These are phyloP conservation scores for Diceros bicornis DNA, from an alignment of 2,797 vertebrate genomes.

Conservation along the genomic window DNA sequence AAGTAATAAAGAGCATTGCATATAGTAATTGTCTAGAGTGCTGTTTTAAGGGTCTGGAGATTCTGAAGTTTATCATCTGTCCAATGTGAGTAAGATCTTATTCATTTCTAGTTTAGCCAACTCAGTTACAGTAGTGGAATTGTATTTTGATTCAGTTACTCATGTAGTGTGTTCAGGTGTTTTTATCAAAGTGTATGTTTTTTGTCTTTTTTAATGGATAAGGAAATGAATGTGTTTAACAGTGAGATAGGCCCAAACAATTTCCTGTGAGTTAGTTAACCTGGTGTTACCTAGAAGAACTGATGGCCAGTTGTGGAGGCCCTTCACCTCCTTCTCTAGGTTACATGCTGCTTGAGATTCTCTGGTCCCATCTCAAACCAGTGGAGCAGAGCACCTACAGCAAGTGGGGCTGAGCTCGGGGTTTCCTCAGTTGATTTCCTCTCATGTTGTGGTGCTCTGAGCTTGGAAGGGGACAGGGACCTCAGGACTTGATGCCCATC, in stretches of 20 bases:
- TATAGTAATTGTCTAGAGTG: background rate
- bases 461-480: background rate
- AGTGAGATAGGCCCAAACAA: background rate
- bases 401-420: background rate
- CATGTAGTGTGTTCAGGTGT: background rate
- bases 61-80: background rate
- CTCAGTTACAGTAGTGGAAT: background rate
- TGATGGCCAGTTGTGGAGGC: background rate
- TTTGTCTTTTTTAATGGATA: background rate
- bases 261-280: constrained; percentile 5
- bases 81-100: background rate
- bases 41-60: background rate
- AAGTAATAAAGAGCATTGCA: background rate
- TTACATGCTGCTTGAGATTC: no score
- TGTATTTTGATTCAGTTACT: constrained; percentile 1
- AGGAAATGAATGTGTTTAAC: background rate
- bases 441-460: background rate
- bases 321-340: background rate
- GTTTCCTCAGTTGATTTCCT: background rate
- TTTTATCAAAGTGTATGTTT: background rate
- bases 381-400: background rate
- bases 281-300: background rate
- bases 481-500: background rate
- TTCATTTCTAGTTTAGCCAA: background rate
- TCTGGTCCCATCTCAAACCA: background rate